A percentile compares a stretch with the other conserved stretches of the same genome.
phyloP scores from a whole-genome alignment of 2,797 vertebrate species.

The Gymnothorax reevesii region DNA sequence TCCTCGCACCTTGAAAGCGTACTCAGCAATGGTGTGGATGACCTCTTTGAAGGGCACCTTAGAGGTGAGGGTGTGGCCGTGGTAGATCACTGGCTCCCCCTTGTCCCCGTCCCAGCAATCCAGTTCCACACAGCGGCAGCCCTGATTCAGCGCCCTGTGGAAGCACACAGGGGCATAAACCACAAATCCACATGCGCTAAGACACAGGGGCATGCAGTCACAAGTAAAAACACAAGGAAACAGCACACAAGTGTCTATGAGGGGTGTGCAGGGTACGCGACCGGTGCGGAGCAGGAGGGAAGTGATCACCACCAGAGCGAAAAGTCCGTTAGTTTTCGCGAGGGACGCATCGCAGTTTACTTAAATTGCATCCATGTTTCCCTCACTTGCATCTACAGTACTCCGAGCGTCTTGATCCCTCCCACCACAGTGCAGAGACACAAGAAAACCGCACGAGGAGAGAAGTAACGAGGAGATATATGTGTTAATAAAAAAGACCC shows the following conservation, averaged over 20 bases:
- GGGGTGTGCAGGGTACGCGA: too few species aligned
- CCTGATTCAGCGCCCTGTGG: slow-evolving; percentile 84
- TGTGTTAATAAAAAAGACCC: too few species aligned
- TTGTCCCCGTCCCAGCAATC: slow-evolving; percentile 96
- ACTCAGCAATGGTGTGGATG: slow-evolving; percentile 86
- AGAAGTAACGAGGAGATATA: too few species aligned
- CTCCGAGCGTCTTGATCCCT: too few species aligned
- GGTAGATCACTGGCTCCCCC: slow-evolving; percentile 89
- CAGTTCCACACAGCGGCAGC: slow-evolving; percentile 95
- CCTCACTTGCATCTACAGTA: too few species aligned
- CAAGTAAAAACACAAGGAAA: background rate
- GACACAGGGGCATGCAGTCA: background rate
- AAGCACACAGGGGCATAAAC: slow-evolving; percentile 3
- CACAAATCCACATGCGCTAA: slow-evolving; percentile 8
- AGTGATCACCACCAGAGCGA: too few species aligned
- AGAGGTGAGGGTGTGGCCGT: slow-evolving; percentile 92
- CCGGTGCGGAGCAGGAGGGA: too few species aligned
- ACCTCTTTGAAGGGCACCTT: slow-evolving; percentile 94
- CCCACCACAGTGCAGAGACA: too few species aligned
- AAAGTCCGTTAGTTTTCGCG: too few species aligned
- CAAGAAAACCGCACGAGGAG: too few species aligned
- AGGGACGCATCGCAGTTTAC: too few species aligned
- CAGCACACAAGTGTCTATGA: background rate
- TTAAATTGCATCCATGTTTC: too few species aligned
- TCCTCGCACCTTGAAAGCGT: slow-evolving; percentile 83